Evolutionary conservation across 2,797 vertebrate genomes (phyloP).

Genomic region (Gymnothorax javanicus): DNA sequence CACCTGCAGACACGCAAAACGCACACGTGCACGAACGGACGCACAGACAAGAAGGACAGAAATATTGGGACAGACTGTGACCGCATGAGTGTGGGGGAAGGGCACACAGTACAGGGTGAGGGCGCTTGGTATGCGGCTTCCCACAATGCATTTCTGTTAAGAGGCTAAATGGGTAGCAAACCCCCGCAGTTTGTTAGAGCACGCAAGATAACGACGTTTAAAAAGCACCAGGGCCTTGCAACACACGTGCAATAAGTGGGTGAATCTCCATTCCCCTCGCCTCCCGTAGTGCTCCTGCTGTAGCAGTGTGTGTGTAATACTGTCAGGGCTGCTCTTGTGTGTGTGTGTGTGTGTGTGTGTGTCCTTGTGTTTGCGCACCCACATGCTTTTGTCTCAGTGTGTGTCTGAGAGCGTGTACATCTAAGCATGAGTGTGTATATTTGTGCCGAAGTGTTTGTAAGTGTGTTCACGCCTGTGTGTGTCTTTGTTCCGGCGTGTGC

Average conservation of each 20-base stretch:
- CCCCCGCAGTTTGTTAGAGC: neutral
- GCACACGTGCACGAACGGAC: conserved; percentile 22
- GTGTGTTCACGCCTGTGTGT: neutral
- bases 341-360: neutral
- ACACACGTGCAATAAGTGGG: neutral
- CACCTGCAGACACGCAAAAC: conserved; percentile 54
- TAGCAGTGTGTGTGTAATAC: conserved; percentile 48
- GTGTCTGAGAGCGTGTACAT: conserved; percentile 4
- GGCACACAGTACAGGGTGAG: neutral
- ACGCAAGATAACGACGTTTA: neutral
- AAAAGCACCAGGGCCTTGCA: conserved; percentile 5
- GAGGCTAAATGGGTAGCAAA: neutral
- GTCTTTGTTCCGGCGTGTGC: conserved; percentile 1
- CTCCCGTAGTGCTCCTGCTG: conserved; percentile 35
- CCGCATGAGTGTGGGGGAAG: conserved; percentile 20
- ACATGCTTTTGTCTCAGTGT: neutral
- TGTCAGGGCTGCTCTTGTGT: conserved; percentile 37
- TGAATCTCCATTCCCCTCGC: neutral
- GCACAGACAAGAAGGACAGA: conserved; percentile 34
- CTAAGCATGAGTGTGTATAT: neutral
- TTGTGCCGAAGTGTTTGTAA: neutral
- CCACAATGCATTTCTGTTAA: neutral
- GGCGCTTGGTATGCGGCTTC: neutral
- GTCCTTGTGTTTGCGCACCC: neutral
- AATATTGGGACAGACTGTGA: conserved; percentile 36